Conservation (phyloP, 2,888 invertebrate species). For the Xanthorhoe designata region DNA sequence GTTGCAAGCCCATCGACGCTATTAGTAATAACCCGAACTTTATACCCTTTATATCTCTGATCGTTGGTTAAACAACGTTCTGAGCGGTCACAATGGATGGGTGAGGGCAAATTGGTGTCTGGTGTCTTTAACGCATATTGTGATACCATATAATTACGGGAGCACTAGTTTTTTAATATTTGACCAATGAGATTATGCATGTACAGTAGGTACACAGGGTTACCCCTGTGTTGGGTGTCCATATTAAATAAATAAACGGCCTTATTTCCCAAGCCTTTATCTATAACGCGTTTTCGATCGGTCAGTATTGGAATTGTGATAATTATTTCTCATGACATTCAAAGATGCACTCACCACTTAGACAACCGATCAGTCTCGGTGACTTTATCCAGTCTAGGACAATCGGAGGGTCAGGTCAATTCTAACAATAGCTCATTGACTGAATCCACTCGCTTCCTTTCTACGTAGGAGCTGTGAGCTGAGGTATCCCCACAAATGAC, state of each 20-base stretch:
- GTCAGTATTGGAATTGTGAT: background rate
- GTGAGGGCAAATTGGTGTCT: no score
- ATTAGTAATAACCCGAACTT: no score
- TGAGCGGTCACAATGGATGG: no score
- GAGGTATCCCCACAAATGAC: conserved; percentile 3
- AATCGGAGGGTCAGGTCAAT: conserved; percentile 19
- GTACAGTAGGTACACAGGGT: no score
- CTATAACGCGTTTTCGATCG: background rate
- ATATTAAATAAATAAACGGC: conserved; percentile 47
- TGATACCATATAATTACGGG: no score
- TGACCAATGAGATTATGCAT: no score
- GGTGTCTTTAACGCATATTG: no score
- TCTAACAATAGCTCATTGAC: conserved; percentile 25
- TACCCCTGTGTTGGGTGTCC: no score
- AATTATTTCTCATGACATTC: background rate
- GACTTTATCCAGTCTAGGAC: conserved; percentile 17
- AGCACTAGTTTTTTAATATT: no score
- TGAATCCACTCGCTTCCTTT: conserved; percentile 9
- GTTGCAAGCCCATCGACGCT: no score
- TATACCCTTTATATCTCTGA: no score
- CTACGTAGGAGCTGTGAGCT: conserved; percentile 2
- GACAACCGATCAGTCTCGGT: conserved; percentile 1
- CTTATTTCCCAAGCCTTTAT: background rate
- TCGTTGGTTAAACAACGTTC: no score
- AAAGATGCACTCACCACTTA: conserved; percentile 5